Base-by-base conservation (phyloP, 2,113 vertebrate genomes). In the Andinoacara biseriatus region DNA sequence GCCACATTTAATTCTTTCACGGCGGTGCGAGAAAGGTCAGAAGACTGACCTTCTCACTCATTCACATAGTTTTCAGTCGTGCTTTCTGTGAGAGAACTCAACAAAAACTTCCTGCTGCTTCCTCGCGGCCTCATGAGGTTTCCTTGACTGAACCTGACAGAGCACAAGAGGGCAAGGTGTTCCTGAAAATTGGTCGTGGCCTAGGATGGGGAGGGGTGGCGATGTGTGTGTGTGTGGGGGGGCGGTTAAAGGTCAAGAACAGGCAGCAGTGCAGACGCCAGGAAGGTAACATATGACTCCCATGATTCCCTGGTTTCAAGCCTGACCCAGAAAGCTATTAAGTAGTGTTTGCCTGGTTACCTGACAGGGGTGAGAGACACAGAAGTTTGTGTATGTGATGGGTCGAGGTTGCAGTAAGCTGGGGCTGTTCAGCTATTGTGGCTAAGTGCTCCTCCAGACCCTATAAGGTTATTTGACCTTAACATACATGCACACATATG, bases 231-330 rank as follows among this genome's bases (percentile, higher is more conserved):
- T n/a, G n/a, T n/a, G n/a, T n/a, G n/a, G n/a, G n/a, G n/a, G n/a
- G n/a, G 56, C 11, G 88, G 90, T 85, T 6, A 89, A 82, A 91
- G 91, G 93, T 95, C 91, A 94, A 92, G 94, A 92, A 76, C 78
- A 74, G 80, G 90, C 82, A 60, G 84, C 81, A 74, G 63, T 75
- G 69, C 89, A 91, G 87, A 93, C 40, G 92, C 93, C 92, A 92
- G 79, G 67, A 87, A 87, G 82, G 84, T 94, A 89, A 94, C 88
- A 78, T 91, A 89, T 31, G 89, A 91, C 84, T 90, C 93, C 93
- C 88, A 80, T 81, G 88, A 89, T 90, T 86, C 91, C 82, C 65
- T 69, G 84, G 87, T 89, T 56, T 78, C 74, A 87, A 86, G 69
- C 82, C 67, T 93, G 90, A 94, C 92, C 93, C 85, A 29, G 80